These are phyloP conservation scores for Ceratoteleas bidentatus DNA, from an alignment of 1,140 invertebrate genomes.

Conservation along the genomic window DNA sequence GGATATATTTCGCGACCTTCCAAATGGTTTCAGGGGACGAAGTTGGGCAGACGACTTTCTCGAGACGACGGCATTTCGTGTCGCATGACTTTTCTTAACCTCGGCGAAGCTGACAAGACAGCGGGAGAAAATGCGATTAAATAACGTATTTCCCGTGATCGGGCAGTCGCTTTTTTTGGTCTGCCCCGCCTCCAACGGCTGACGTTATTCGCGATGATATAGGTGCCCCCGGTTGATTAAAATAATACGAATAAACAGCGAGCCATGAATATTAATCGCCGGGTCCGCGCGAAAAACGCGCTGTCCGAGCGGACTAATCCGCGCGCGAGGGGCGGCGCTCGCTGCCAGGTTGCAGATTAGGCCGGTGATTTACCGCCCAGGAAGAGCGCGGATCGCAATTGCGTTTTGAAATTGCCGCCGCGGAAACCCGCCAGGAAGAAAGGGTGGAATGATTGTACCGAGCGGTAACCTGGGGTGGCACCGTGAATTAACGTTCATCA, in stretches of 20 bases:
- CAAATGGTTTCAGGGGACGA: too few species aligned
- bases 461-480: neutral
- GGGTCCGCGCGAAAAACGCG: conserved; percentile 47
- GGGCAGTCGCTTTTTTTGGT: too few species aligned
- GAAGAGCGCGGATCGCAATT: conserved; percentile 64
- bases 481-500: too few species aligned
- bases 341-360: conserved; percentile 63
- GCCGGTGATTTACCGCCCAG: conserved; percentile 65
- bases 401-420: conserved; percentile 67
- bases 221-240: conserved; percentile 53
- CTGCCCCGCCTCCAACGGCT: too few species aligned
- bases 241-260: conserved; percentile 61
- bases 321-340: conserved; percentile 31
- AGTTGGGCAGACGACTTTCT: too few species aligned
- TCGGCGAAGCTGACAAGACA: too few species aligned
- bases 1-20: too few species aligned
- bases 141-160: too few species aligned
- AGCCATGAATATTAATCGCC: conserved; percentile 59
- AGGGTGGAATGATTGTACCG: conserved; percentile 64
- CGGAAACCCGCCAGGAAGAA: conserved; percentile 64
- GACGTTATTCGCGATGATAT: conserved; percentile 32
- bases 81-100: too few species aligned
- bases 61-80: too few species aligned
- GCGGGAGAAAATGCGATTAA: too few species aligned
- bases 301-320: conserved; percentile 50